phyloP scores from a whole-genome alignment of 2,113 vertebrate genomes.

The Vombatus ursinus region DNA sequence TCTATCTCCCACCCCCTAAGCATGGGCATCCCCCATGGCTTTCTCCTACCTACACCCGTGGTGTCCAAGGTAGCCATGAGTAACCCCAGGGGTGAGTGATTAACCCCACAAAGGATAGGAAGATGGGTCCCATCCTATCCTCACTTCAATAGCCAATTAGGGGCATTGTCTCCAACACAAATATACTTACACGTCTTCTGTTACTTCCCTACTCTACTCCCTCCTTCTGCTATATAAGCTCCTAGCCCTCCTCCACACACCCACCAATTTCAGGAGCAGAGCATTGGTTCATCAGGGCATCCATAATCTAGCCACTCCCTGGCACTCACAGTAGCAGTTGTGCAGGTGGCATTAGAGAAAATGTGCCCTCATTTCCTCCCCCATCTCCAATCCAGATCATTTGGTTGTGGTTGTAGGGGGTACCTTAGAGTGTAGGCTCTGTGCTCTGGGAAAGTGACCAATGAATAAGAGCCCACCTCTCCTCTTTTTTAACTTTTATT shows the following conservation, averaged over 20 bases:
- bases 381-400: not conserved
- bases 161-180: not conserved
- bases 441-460: not conserved
- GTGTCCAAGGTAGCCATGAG: not conserved
- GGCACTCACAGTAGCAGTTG: not conserved
- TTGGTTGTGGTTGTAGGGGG: not conserved
- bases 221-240: not conserved
- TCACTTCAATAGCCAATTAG: not conserved
- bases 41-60: not conserved
- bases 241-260: not conserved
- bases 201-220: not conserved
- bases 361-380: not conserved
- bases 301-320: not conserved
- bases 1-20: not conserved
- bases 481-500: not conserved
- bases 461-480: not conserved
- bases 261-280: not conserved
- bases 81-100: not conserved
- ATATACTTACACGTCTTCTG: not conserved
- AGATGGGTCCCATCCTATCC: not conserved
- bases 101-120: not conserved
- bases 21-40: not conserved
- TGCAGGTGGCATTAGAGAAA: not conserved
- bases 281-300: not conserved
- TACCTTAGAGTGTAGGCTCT: not conserved